Conservation (phyloP, 2,888 invertebrate species). For the Rhamphomyia laevipes region DNA sequence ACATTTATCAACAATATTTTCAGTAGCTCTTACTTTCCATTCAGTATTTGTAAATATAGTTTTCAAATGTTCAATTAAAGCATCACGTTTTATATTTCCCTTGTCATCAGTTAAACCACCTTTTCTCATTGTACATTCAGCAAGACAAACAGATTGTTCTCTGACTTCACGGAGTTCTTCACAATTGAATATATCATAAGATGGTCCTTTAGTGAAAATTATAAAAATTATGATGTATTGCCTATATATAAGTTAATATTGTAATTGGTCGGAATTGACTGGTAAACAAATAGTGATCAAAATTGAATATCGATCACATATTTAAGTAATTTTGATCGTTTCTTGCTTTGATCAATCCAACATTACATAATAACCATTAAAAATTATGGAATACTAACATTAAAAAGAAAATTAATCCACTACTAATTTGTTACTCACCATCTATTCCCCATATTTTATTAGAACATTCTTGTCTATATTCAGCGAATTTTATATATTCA, state of each 20-base stretch:
- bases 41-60: conserved; percentile 13
- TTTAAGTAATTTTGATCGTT: too few relatives aligned
- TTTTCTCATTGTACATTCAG: conserved; percentile 20
- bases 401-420: too few relatives aligned
- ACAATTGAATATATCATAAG: conserved; percentile 21
- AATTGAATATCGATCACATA: too few relatives aligned
- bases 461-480: conserved; percentile 17
- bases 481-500: conserved; percentile 10
- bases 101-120: conserved; percentile 15
- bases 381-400: too few relatives aligned
- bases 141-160: conserved; percentile 18
- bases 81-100: conserved; percentile 17
- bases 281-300: too few relatives aligned
- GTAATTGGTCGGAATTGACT: too few relatives aligned
- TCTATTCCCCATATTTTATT: conserved; percentile 14
- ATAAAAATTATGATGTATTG: too few relatives aligned
- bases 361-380: too few relatives aligned
- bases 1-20: conserved; percentile 19
- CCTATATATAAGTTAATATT: too few relatives aligned
- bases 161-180: conserved; percentile 18
- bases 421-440: conserved; percentile 15
- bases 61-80: conserved; percentile 13
- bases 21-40: conserved; percentile 17
- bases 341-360: too few relatives aligned
- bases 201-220: conserved; percentile 10